A percentile compares a stretch with the other conserved stretches of the same genome.
Conservation (phyloP, 2,888 invertebrate genomes). For the Augochlorella aurata region DNA sequence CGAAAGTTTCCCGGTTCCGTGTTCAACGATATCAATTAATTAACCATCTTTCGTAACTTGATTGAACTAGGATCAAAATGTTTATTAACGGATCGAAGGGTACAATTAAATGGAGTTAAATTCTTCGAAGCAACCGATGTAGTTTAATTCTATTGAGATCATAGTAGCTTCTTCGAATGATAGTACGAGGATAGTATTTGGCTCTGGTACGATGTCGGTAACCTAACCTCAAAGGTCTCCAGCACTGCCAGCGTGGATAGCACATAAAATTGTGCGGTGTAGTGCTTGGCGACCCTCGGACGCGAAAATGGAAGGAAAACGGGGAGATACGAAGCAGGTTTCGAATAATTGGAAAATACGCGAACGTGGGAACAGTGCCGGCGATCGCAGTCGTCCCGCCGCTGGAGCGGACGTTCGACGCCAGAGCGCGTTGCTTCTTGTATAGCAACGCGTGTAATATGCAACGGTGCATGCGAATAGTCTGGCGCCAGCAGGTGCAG, state of each 20-base stretch:
- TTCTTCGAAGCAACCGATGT: too few species aligned
- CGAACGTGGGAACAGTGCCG: neutral
- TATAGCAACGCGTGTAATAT: slow-evolving; percentile 51
- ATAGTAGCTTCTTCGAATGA: too few species aligned
- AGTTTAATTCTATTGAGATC: neutral
- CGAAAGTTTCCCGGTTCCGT: neutral
- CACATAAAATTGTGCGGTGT: neutral
- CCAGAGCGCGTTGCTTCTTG: slow-evolving; percentile 56
- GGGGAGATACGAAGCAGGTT: neutral
- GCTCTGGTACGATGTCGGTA: neutral
- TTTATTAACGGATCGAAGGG: neutral
- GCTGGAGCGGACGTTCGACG: slow-evolving; percentile 46
- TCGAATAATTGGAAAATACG: neutral
- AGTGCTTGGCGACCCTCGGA: neutral
- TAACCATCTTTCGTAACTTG: too few species aligned
- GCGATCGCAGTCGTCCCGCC: slow-evolving; percentile 13
- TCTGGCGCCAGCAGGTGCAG: slow-evolving; percentile 71
- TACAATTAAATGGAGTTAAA: neutral
- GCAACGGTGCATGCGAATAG: slow-evolving; percentile 52
- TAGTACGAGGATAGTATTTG: too few species aligned
- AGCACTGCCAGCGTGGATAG: neutral
- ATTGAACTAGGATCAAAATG: too few species aligned
- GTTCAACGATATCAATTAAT: neutral
- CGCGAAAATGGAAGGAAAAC: neutral
- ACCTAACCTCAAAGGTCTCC: neutral